Percentiles rank a stretch among this genome's conserved stretches.
Conservation (phyloP, 2,113 vertebrate species). For the Equus przewalskii region DNA sequence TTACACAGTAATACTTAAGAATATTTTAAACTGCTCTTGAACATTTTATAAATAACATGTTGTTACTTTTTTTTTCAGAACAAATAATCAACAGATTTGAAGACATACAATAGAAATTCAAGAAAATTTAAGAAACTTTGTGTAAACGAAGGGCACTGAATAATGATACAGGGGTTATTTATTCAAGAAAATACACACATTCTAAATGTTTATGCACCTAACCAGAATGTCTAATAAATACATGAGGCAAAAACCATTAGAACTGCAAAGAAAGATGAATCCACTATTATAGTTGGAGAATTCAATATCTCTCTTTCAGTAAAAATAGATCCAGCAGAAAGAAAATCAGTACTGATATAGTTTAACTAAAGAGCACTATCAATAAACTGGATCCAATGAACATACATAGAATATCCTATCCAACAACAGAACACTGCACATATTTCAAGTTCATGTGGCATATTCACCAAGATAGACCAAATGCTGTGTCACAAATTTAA, state of each 20-base stretch:
- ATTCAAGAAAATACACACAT: not conserved
- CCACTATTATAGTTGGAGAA: not conserved
- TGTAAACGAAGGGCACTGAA: not conserved
- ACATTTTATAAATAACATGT: not conserved
- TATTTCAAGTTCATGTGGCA: not conserved
- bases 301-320: not conserved
- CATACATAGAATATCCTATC: not conserved
- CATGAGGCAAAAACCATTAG: not conserved
- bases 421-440: not conserved
- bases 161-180: not conserved
- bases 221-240: not conserved
- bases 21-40: not conserved
- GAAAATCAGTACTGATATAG: not conserved
- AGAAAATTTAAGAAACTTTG: not conserved
- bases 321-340: not conserved
- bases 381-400: not conserved
- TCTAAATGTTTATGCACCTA: not conserved
- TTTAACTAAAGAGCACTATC: not conserved
- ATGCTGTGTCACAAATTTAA: not conserved
- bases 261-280: not conserved
- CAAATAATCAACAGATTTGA: not conserved
- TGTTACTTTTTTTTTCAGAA: not conserved
- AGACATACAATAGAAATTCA: not conserved
- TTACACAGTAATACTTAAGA: not conserved
- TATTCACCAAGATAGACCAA: not conserved